Conservation (phyloP, 2,888 invertebrate genomes). For the Melinopterus prodromus region DNA sequence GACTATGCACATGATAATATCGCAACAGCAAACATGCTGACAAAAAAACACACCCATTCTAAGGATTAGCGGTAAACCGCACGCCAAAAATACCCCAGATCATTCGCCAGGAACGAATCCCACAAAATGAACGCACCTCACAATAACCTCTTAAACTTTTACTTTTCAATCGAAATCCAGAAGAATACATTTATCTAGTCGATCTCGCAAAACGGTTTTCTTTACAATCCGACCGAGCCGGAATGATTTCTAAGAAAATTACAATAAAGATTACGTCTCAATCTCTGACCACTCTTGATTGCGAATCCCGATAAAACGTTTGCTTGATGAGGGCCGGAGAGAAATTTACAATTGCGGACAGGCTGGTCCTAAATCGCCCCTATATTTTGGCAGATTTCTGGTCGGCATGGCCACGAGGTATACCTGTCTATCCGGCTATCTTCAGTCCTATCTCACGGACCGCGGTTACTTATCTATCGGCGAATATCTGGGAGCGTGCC, state of each 20-base stretch:
- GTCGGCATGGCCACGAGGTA: constrained; percentile 20
- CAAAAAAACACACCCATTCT: neutral
- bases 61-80: neutral
- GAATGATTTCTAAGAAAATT: constrained; percentile 4
- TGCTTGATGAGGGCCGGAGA: neutral
- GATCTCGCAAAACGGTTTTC: neutral
- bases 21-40: too few relatives aligned
- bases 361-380: constrained; percentile 9
- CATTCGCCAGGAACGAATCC: neutral
- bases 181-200: neutral
- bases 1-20: too few relatives aligned
- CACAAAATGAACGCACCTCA: neutral
- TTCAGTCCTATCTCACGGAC: constrained; percentile 40
- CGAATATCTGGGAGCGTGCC: constrained; percentile 46
- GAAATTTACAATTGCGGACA: constrained; percentile 7
- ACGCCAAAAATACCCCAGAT: neutral
- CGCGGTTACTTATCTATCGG: constrained; percentile 41
- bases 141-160: neutral
- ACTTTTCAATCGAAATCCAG: neutral
- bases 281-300: constrained; percentile 19
- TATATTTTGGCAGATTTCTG: constrained; percentile 42
- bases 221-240: neutral
- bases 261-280: constrained; percentile 32
- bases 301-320: constrained; percentile 8
- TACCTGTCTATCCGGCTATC: constrained; percentile 37